These are phyloP conservation scores for Gallinago solitaria DNA, from an alignment of 2,797 vertebrate species.

Conservation along the genomic window DNA sequence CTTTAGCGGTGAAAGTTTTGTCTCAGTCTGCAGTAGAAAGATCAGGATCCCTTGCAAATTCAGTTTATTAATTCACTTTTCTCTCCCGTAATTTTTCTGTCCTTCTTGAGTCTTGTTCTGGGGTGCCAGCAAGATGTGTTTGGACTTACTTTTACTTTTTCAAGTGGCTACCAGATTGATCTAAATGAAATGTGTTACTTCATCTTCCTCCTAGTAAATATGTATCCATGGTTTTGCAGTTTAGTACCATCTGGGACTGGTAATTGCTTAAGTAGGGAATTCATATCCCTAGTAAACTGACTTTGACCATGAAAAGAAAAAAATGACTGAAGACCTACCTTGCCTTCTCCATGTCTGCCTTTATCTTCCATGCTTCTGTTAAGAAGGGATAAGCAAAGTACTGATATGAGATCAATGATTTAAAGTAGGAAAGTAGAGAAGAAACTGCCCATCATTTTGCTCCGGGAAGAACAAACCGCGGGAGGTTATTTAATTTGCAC, in stretches of 20 bases:
- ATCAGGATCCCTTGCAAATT: neutral
- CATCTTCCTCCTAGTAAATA: neutral
- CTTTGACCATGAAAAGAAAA: neutral
- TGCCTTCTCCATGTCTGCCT: neutral
- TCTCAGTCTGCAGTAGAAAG: neutral
- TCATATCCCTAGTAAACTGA: neutral
- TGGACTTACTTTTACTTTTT: neutral
- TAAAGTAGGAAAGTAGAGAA: neutral
- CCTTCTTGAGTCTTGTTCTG: neutral
- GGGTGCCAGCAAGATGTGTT: neutral
- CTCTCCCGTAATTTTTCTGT: neutral
- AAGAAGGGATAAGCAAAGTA: neutral
- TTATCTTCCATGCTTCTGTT: neutral
- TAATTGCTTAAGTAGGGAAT: neutral
- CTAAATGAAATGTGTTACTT: neutral
- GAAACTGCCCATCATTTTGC: neutral
- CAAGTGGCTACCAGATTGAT: neutral
- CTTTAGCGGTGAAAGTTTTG: neutral
- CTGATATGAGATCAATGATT: neutral
- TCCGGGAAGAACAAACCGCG: neutral
- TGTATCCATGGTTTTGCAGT: neutral
- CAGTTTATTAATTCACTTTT: neutral
- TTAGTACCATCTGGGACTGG: neutral
- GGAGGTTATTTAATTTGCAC: neutral
- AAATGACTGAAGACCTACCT: neutral